A percentile compares a stretch with the other conserved stretches of the same genome.
phyloP scores from a whole-genome alignment of 2,797 vertebrate genomes.

The Thunnus albacares region DNA sequence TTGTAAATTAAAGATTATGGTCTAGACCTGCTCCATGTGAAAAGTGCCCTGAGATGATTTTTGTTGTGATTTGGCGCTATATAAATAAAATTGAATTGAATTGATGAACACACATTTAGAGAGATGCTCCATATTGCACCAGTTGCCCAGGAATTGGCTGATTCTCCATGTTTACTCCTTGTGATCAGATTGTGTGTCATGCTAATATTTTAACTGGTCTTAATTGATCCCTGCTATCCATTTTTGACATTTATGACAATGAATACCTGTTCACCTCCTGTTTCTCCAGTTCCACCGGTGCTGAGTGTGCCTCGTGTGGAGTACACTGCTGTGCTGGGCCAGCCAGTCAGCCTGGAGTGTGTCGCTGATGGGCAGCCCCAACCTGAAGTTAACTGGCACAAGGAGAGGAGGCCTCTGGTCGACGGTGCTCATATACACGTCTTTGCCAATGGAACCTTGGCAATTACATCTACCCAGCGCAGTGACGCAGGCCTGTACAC shows the following conservation, averaged over 20 bases:
- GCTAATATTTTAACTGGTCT: not conserved
- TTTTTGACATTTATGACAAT: not conserved
- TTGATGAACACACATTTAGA: not conserved
- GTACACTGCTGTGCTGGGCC: slow-evolving; percentile 79
- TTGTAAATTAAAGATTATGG: too few species aligned
- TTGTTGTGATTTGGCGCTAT: too few species aligned
- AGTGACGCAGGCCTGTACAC: slow-evolving; percentile 86
- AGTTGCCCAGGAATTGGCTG: not conserved
- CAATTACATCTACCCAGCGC: slow-evolving; percentile 80
- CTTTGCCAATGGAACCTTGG: slow-evolving; percentile 86
- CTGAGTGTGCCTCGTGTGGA: slow-evolving; percentile 82
- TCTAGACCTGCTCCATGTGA: too few species aligned
- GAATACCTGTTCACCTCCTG: slow-evolving; percentile 3
- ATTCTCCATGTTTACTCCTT: not conserved
- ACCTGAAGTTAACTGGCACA: slow-evolving; percentile 85
- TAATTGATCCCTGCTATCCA: not conserved
- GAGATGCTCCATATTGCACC: not conserved
- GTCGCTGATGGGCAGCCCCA: slow-evolving; percentile 84
- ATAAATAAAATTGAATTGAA: too few species aligned
- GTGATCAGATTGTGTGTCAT: not conserved
- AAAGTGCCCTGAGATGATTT: too few species aligned
- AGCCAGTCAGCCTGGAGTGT: slow-evolving; percentile 83
- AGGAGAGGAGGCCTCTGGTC: slow-evolving; percentile 79
- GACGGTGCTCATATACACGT: slow-evolving; percentile 72
- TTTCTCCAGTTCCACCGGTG: slow-evolving; percentile 84